A percentile compares a stretch with the other conserved stretches of the same genome.
phyloP scores from a whole-genome alignment of 2,113 vertebrate species.

The Otis tarda region DNA sequence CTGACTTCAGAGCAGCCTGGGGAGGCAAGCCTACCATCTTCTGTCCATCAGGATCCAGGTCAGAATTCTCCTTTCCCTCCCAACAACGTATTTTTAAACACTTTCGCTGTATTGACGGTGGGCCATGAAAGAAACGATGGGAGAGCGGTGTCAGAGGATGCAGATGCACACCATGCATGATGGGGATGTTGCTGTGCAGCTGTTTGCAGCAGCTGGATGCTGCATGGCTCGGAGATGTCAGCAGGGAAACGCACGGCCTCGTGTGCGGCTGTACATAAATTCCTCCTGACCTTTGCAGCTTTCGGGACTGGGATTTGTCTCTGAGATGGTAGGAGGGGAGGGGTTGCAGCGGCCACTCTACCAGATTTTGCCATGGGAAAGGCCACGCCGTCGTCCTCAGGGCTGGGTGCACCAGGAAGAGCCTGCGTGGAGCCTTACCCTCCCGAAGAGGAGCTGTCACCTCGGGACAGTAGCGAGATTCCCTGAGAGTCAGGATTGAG shows the following conservation, averaged over 20 bases:
- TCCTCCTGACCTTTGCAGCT: not conserved
- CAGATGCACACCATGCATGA: rapidly evolving
- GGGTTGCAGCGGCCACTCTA: no score
- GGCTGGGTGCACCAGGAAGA: not conserved
- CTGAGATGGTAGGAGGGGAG: not conserved
- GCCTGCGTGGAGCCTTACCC: not conserved
- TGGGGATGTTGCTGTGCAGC: rapidly evolving
- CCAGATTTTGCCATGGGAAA: not conserved
- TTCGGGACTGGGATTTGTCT: not conserved
- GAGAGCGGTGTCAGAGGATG: rapidly evolving
- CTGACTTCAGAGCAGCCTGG: not conserved
- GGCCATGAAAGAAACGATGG: rapidly evolving
- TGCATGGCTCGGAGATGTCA: rapidly evolving
- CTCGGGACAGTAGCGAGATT: no score
- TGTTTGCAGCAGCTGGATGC: not conserved
- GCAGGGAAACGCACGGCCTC: not conserved
- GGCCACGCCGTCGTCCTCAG: not conserved
- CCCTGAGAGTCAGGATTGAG: not conserved
- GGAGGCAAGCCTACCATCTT: not conserved
- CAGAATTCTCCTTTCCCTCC: not conserved
- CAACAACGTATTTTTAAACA: not conserved
- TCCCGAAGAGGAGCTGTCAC: not conserved
- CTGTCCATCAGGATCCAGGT: not conserved
- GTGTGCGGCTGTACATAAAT: rapidly evolving
- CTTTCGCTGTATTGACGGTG: not conserved